Conservation (phyloP, 2,797 vertebrate species). For the Alectoris magna region DNA sequence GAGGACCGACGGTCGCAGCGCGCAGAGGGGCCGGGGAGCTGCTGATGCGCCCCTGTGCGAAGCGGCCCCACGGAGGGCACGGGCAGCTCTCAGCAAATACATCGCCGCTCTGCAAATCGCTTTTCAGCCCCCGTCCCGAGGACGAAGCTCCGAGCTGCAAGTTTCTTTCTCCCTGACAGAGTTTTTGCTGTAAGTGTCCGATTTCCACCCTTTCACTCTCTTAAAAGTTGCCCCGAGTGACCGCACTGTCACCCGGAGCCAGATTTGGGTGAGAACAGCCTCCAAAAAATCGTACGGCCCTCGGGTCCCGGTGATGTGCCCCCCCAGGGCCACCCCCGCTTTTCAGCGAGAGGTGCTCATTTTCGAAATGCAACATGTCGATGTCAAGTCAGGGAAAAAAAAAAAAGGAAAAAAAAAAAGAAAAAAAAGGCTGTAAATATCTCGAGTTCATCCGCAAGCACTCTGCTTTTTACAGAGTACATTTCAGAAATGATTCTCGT, state of each 20-base stretch:
- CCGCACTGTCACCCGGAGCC: slow-evolving; percentile 21
- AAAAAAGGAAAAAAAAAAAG: too few relatives aligned
- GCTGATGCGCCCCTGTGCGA: slow-evolving; percentile 22
- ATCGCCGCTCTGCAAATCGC: slow-evolving; percentile 20
- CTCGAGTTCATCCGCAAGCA: slow-evolving; percentile 3
- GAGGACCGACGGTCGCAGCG: background rate
- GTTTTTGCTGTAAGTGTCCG: slow-evolving; percentile 2
- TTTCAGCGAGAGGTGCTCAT: slow-evolving; percentile 49
- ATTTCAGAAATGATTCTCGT: slow-evolving; percentile 26
- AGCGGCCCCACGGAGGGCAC: slow-evolving; percentile 33
- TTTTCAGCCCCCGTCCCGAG: slow-evolving; percentile 40
- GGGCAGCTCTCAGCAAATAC: background rate
- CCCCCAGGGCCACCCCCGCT: background rate
- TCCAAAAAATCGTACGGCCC: background rate
- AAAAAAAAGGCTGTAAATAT: background rate
- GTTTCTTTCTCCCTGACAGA: slow-evolving; percentile 30
- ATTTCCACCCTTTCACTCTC: slow-evolving; percentile 1
- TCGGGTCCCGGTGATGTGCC: background rate
- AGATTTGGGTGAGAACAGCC: slow-evolving; percentile 22
- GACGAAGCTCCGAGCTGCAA: background rate
- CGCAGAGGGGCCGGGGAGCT: slow-evolving; percentile 40
- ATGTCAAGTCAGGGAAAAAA: slow-evolving; percentile 30
- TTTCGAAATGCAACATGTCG: slow-evolving; percentile 51
- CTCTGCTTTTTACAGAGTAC: slow-evolving; percentile 10
- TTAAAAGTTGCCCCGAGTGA: slow-evolving; percentile 35